phyloP scores from a whole-genome alignment of 23 tunicate genomes.

The Diplosoma virens region DNA sequence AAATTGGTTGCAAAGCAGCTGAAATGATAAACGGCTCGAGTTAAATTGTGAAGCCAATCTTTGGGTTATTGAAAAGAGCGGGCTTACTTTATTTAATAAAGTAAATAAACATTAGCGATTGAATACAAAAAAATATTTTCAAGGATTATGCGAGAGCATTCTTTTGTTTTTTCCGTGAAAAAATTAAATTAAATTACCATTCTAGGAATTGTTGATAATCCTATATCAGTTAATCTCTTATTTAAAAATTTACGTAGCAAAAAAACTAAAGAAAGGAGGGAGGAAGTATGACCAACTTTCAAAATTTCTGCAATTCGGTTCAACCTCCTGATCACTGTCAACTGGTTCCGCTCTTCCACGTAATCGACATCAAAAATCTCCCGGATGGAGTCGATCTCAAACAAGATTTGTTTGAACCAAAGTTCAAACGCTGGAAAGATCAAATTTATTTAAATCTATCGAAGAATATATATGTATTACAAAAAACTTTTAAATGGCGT shows the following conservation, averaged over 20 bases:
- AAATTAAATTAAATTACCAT: too few species aligned
- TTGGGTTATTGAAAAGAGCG: too few species aligned
- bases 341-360: constrained; percentile 83
- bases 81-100: too few species aligned
- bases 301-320: constrained; percentile 60
- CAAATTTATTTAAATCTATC: not conserved
- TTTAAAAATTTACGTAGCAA: too few species aligned
- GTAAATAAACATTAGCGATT: not conserved
- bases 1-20: constrained; percentile 69
- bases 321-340: constrained; percentile 64
- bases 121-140: not conserved
- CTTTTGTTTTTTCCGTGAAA: not conserved
- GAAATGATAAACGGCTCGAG: not conserved
- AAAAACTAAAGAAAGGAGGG: not conserved
- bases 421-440: constrained; percentile 80
- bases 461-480: not conserved
- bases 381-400: constrained; percentile 69
- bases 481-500: constrained; percentile 16
- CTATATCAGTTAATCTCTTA: too few species aligned
- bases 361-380: constrained; percentile 47
- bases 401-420: constrained; percentile 90
- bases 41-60: not conserved
- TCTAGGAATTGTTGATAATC: too few species aligned
- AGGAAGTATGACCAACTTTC: constrained; percentile 38
- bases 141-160: not conserved